Conservation (phyloP, 2,113 vertebrate genomes). For the Geothlypis trichas region DNA sequence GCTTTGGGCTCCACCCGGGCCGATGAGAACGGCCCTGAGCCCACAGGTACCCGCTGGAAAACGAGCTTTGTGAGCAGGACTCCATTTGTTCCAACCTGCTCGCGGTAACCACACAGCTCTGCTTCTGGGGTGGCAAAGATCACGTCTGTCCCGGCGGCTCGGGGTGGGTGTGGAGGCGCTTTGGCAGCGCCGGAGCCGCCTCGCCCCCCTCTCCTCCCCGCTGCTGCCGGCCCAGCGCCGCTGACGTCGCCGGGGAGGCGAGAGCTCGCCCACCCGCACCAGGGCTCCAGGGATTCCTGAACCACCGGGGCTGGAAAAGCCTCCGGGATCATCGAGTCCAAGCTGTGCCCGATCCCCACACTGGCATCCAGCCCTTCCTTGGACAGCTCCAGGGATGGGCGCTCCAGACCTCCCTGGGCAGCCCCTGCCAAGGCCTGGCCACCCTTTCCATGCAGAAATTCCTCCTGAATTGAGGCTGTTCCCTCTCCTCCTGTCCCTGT, state of each 20-base stretch:
- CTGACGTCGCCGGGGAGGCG: not conserved
- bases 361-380: not conserved
- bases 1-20: not conserved
- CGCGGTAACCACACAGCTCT: not conserved
- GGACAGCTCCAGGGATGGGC: not conserved
- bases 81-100: not conserved
- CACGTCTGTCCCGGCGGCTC: not conserved
- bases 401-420: not conserved
- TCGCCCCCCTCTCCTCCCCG: conserved; percentile 5
- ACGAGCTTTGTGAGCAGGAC: not conserved
- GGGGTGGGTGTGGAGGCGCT: not conserved
- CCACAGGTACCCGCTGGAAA: not conserved
- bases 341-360: fast-evolving
- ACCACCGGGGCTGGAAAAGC: fast-evolving
- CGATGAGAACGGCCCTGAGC: not conserved
- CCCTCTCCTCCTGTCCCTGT: not conserved
- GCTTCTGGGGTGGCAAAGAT: conserved; percentile 17
- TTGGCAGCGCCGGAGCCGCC: not conserved
- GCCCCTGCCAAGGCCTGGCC: fast-evolving
- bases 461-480: not conserved
- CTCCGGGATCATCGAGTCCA: fast-evolving
- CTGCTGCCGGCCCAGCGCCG: not conserved
- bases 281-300: not conserved
- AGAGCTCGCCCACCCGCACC: not conserved
- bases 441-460: not conserved